Base-by-base conservation (phyloP, 2,113 vertebrate genomes). In the Stegostoma tigrinum region DNA sequence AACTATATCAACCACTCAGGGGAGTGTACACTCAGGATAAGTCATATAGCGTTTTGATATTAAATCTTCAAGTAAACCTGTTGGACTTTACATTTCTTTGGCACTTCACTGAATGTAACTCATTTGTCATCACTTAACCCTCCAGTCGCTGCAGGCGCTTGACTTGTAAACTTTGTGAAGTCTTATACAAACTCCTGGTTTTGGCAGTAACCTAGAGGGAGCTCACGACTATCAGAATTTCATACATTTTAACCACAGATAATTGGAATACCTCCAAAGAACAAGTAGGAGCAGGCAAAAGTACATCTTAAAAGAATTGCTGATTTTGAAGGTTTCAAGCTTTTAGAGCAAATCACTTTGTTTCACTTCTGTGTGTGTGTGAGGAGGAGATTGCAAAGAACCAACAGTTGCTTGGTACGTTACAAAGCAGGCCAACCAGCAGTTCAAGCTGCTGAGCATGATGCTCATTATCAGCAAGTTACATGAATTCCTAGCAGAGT, bases 141-240 rank as follows among this genome's bases (percentile, higher is more conserved):
- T 93, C n/a, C 61, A 38, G 21, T 90, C 61, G 48, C 27, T 61
- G 55, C 34, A 52, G n/a, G 61, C 38, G 61, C 61, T 93, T 93
- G 61, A 66, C 61, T 93, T 66, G 89, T 45, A 93, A 93, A 93
- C 89, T 66, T 67, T 34, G 5, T 66, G 34, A 67, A 34, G n/a
- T 67, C 89, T 21, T n/a, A 61, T 23, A 61, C 21, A 61, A 93
- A 66, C 17, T 19, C n/a, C 38, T 38, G 21, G 80, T 24, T 61
- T 93, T 93, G 87, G 87, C 87, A 91, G n/a, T 91, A n/a, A 91
- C 55, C 87, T n/a, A 91, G 55, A n/a, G 87, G 52, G 87, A 66
- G 61, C 89, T 66, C 61, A 93, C 21, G 5, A 17, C 52, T 91
- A 48, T n/a, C 34, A 15, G 86, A 55, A 0, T 15, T 93, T 7